Base-by-base conservation (phyloP, 2,113 vertebrate species). In the Notarius quadriscutis region DNA sequence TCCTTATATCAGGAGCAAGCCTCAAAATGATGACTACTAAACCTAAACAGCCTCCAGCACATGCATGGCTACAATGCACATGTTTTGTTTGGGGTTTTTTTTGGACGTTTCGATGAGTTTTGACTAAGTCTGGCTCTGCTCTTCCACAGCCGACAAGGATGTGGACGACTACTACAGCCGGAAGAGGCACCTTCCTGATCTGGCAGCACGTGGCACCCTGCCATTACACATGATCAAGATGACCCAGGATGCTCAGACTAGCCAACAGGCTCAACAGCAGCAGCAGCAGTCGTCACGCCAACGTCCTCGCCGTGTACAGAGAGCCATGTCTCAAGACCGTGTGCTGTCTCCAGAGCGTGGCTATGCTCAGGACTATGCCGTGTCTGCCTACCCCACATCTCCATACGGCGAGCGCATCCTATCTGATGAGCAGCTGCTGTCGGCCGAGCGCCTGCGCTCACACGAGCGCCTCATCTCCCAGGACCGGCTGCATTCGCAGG, bases 241-340 rank as follows among this genome's bases (percentile, higher is more conserved):
- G 88, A 96, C 93, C 81, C 98, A 98, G 85, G 97, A 97, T 69
- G 51, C 83, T 12, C 98, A 97, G 94, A 97, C 97, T 91, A 91
- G 94, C 41, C 90, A 91, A 51, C 88, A 86, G 53, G 74, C 92
- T 84, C 95, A 94, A 88, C 92, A 94, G 0, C 94, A 94, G 90
- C 94, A 94, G 74, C 86, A 60, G 20, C 91, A 92, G 14, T 91
- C 94, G 87, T 95, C 96, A 3, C 93, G 97, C 72, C 97, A 99
- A 88, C 91, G 97, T 60, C 98, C 97, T 0, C 96, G 96, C 10
- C 95, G 97, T 0, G 98, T 98, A 83, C 96, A 99, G 85, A 93
- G 98, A 91, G 98, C 98, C 94, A 99, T 99, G 98, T 99, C 98
- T 81, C 98, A 99, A 93, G 98, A 99, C 93, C 96, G 98, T 0